Evolutionary conservation across 2,888 invertebrate genomes (phyloP).

Genomic region (Apotomis capreana): DNA sequence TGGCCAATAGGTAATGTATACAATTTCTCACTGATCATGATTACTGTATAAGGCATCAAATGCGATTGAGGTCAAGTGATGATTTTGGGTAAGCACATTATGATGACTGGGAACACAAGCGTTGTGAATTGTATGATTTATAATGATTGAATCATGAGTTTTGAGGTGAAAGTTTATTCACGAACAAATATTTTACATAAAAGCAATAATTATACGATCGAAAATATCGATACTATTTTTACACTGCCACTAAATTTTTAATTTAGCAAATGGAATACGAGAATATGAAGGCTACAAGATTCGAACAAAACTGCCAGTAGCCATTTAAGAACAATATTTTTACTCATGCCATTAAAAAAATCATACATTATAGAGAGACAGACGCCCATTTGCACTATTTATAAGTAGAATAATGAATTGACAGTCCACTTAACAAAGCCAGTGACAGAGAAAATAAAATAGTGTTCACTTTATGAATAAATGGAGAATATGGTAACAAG

Average conservation of each 20-base stretch:
- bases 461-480: constrained; percentile 54
- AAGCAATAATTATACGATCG: too few relatives aligned
- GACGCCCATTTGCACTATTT: constrained; percentile 21
- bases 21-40: constrained; percentile 15
- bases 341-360: not conserved
- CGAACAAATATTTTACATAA: not conserved
- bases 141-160: constrained; percentile 11
- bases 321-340: not conserved
- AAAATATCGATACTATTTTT: too few relatives aligned
- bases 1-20: constrained; percentile 18
- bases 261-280: too few relatives aligned
- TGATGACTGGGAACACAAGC: constrained; percentile 17
- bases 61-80: constrained; percentile 24
- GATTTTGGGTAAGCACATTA: constrained; percentile 13
- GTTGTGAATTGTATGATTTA: constrained; percentile 15
- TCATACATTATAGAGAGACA: not conserved
- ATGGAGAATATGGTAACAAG: constrained; percentile 61
- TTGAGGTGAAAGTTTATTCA: constrained; percentile 3
- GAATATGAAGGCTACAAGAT: too few relatives aligned
- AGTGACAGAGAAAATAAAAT: constrained; percentile 43
- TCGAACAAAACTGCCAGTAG: not conserved
- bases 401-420: constrained; percentile 29
- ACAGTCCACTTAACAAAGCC: constrained; percentile 39
- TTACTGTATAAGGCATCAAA: constrained; percentile 24
- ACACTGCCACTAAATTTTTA: too few relatives aligned